These are phyloP conservation scores for Cygnus atratus DNA, from an alignment of 2,113 vertebrate species.

Conservation along the genomic window DNA sequence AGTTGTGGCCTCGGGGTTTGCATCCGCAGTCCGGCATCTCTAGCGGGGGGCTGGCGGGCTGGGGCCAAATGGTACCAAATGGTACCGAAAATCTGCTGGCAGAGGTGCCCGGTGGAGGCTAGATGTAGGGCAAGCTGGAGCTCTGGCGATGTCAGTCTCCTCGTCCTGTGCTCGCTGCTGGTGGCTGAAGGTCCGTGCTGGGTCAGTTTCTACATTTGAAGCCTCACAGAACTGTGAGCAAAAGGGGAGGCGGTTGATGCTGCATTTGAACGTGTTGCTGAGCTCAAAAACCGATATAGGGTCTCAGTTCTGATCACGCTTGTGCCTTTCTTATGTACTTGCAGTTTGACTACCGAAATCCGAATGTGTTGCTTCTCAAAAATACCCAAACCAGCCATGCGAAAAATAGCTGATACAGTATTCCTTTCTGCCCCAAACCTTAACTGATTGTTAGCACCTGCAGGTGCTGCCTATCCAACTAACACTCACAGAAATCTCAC, in stretches of 20 bases:
- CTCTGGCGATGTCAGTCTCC: neutral
- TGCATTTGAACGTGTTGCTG: neutral
- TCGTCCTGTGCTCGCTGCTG: neutral
- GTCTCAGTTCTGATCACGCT: fast-evolving
- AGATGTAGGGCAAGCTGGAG: conserved; percentile 22
- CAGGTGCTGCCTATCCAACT: neutral
- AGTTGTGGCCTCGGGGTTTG: too few species aligned
- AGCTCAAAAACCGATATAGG: neutral
- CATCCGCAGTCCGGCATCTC: too few species aligned
- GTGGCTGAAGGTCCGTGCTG: neutral
- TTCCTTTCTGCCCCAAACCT: neutral
- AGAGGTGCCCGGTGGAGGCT: neutral
- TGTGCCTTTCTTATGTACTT: neutral
- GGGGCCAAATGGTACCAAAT: neutral
- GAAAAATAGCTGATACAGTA: neutral
- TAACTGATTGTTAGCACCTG: neutral
- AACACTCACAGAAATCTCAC: neutral
- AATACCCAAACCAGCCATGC: neutral
- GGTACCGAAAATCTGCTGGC: neutral
- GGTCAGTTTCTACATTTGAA: neutral
- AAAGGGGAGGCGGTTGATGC: neutral
- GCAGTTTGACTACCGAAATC: neutral
- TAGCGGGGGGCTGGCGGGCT: too few species aligned
- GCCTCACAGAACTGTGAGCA: neutral
- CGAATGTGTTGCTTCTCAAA: neutral